Percentiles rank a stretch among this genome's conserved stretches.
Conservation (phyloP, 2,113 vertebrate genomes). For the Urocynchramus pylzowi region DNA sequence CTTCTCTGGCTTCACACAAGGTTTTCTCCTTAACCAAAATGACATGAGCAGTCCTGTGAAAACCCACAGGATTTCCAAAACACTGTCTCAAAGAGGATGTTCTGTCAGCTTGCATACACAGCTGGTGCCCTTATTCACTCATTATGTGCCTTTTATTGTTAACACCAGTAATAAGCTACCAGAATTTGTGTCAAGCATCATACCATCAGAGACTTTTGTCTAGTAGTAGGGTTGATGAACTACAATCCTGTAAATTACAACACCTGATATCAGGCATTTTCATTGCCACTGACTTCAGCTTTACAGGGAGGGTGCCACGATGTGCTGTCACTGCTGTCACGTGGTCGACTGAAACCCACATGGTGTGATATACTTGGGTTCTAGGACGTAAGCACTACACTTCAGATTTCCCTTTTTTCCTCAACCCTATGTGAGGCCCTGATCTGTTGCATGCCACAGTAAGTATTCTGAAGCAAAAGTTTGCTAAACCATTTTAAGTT, state of each 20-base stretch:
- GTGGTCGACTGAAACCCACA: neutral
- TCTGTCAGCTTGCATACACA: neutral
- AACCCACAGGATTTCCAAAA: neutral
- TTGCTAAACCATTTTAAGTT: neutral
- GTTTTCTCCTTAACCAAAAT: neutral
- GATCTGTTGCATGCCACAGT: neutral
- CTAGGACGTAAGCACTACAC: neutral
- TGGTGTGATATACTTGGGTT: neutral
- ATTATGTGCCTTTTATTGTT: neutral
- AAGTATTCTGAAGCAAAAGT: neutral
- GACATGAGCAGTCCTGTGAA: neutral
- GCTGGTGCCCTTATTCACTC: neutral
- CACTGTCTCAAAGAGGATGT: neutral
- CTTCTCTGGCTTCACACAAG: neutral
- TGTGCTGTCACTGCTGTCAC: neutral
- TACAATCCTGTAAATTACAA: neutral
- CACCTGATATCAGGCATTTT: neutral
- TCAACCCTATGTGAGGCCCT: rapidly evolving
- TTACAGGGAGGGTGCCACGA: neutral
- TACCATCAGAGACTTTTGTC: neutral
- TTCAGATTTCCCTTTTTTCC: neutral
- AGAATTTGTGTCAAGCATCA: neutral
- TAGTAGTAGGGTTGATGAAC: neutral
- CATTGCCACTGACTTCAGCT: neutral
- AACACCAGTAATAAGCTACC: neutral